Conservation (phyloP, 92 coral and sea anemone species). For the Parazoanthus atlanticus region DNA sequence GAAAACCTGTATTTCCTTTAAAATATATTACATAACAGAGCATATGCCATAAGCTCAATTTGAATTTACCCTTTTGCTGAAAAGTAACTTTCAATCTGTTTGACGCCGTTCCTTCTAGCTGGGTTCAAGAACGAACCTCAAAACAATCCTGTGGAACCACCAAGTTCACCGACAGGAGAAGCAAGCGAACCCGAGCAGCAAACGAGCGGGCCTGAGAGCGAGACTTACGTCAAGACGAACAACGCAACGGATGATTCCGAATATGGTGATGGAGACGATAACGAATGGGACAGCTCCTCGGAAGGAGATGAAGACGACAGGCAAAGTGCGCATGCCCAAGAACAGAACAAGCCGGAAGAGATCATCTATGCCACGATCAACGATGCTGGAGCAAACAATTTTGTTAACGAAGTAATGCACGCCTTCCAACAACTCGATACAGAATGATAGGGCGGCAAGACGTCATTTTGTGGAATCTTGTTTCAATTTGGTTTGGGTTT, state of each 20-base stretch:
- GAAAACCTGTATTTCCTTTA: too few species aligned
- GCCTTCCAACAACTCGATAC: neutral
- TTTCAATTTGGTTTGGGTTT: neutral
- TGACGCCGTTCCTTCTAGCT: neutral
- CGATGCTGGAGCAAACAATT: neutral
- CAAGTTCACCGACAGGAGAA: neutral
- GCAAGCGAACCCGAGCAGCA: neutral
- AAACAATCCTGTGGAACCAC: neutral
- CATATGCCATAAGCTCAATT: too few species aligned
- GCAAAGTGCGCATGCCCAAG: neutral
- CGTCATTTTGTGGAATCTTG: neutral
- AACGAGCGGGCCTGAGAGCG: neutral
- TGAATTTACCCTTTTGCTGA: neutral
- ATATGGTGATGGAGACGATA: neutral
- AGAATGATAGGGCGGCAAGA: neutral
- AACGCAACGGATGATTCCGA: neutral
- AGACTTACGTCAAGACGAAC: neutral
- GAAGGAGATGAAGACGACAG: constrained; percentile 4
- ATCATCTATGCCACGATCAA: constrained; percentile 13
- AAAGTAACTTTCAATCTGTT: neutral
- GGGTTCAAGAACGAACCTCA: constrained; percentile 2
- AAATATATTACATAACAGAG: too few species aligned
- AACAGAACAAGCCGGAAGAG: constrained; percentile 3
- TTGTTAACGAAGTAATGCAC: constrained; percentile 3
- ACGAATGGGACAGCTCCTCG: constrained; percentile 27